Percentiles rank a stretch among this genome's conserved stretches.
Evolutionary conservation across 2,797 vertebrate genomes (phyloP).

Genomic region (Myripristis murdjan): DNA sequence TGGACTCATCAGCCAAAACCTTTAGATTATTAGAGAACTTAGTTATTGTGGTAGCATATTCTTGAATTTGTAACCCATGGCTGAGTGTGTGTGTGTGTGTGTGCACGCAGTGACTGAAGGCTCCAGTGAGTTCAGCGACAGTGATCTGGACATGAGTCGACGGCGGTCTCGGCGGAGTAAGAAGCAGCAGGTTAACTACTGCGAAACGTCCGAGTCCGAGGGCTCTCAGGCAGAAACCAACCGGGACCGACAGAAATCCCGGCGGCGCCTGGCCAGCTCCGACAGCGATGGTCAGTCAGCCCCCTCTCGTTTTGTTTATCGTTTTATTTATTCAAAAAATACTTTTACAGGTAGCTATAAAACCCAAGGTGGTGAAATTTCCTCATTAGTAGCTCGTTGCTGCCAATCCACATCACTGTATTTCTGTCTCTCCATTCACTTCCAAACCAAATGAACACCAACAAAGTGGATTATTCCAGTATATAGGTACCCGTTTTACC

Average conservation of each 20-base stretch:
- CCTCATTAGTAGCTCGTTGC: too few relatives aligned
- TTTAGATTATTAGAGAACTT: too few relatives aligned
- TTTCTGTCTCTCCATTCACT: too few relatives aligned
- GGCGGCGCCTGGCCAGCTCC: conserved; percentile 89
- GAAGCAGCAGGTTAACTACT: conserved; percentile 95
- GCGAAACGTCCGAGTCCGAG: conserved; percentile 95
- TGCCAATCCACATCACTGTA: too few relatives aligned
- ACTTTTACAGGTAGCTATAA: too few relatives aligned
- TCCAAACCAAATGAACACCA: too few relatives aligned
- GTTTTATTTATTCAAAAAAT: too few relatives aligned
- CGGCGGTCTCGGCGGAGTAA: conserved; percentile 94
- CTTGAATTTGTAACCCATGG: not conserved
- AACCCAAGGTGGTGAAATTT: too few relatives aligned
- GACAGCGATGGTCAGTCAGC: conserved; percentile 90
- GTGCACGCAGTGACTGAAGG: conserved; percentile 89
- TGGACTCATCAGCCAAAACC: too few relatives aligned
- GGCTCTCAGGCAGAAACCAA: conserved; percentile 90
- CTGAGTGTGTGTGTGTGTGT: conserved; percentile 10
- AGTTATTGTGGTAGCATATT: too few relatives aligned
- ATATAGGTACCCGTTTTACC: too few relatives aligned
- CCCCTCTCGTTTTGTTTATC: not conserved
- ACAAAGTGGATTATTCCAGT: too few relatives aligned
- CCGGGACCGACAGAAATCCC: conserved; percentile 85
- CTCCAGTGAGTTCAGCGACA: conserved; percentile 94
- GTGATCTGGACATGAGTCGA: conserved; percentile 93